phyloP scores from a whole-genome alignment of 2,797 vertebrate species.

The Pseudomugil tenellus region DNA sequence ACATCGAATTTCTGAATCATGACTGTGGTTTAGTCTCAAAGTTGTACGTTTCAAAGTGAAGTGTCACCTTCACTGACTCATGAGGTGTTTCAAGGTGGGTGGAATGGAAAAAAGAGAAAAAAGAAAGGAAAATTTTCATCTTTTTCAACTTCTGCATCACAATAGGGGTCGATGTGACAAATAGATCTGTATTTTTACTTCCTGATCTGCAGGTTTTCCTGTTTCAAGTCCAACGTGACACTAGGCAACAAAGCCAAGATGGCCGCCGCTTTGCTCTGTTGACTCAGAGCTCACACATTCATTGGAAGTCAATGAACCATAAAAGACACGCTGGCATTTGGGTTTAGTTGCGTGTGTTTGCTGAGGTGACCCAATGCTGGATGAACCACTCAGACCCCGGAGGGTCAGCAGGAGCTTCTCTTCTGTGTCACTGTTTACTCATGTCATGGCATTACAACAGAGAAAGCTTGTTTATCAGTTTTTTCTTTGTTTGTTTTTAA shows the following conservation, averaged over 20 bases:
- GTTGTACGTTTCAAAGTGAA: neutral
- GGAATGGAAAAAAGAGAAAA: neutral
- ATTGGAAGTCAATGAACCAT: slow-evolving; percentile 27
- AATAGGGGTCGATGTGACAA: neutral
- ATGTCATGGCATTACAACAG: slow-evolving; percentile 25
- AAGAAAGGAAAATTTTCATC: neutral
- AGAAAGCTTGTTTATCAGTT: slow-evolving; percentile 36
- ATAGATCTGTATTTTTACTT: slow-evolving; percentile 5
- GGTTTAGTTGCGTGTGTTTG: slow-evolving; percentile 35
- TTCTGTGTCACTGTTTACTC: slow-evolving; percentile 39
- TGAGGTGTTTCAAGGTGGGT: neutral
- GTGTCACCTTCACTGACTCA: neutral
- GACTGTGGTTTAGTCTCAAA: neutral
- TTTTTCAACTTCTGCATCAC: neutral
- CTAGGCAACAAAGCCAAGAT: neutral
- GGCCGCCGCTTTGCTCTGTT: slow-evolving; percentile 24
- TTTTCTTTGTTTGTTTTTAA: slow-evolving; percentile 6
- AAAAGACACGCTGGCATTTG: slow-evolving; percentile 32
- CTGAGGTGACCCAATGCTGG: slow-evolving; percentile 26
- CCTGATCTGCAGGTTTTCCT: slow-evolving; percentile 33
- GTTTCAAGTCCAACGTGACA: slow-evolving; percentile 1
- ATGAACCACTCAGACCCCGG: slow-evolving; percentile 19
- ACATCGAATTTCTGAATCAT: neutral
- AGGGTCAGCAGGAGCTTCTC: slow-evolving; percentile 20
- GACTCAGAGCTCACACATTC: slow-evolving; percentile 33